A percentile compares a stretch with the other conserved stretches of the same genome.
Conservation (phyloP, 1,140 invertebrate genomes). For the Lepidostoma basale region DNA sequence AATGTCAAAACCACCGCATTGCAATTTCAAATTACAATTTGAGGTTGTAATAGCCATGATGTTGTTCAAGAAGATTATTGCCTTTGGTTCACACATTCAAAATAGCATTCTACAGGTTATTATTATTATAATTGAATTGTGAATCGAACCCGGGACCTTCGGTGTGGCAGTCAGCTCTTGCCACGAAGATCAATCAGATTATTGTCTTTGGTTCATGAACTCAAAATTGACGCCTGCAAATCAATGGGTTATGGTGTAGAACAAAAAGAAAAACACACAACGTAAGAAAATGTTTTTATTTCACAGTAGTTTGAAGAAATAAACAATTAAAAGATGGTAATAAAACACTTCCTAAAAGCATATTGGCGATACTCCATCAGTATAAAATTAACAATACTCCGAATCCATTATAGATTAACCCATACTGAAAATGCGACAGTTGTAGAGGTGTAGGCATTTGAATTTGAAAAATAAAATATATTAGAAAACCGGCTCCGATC, state of each 20-base stretch:
- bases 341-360: conserved; percentile 26
- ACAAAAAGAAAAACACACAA: neutral
- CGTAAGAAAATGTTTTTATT: conserved; percentile 34
- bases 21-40: too few relatives aligned
- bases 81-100: too few relatives aligned
- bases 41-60: too few relatives aligned
- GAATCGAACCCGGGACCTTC: too few relatives aligned
- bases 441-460: conserved; percentile 8
- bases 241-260: neutral
- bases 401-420: conserved; percentile 9
- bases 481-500: neutral
- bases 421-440: conserved; percentile 2
- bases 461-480: neutral
- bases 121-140: too few relatives aligned
- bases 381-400: neutral
- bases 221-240: neutral
- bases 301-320: conserved; percentile 28
- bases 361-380: neutral
- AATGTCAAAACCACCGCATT: too few relatives aligned
- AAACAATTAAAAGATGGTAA: neutral
- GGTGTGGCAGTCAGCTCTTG: too few relatives aligned
- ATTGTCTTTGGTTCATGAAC: neutral
- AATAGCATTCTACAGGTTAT: too few relatives aligned
- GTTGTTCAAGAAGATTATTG: too few relatives aligned
- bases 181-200: too few relatives aligned